These are phyloP conservation scores for Perodicticus potto DNA, from an alignment of 2,797 vertebrate genomes.

Conservation along the genomic window DNA sequence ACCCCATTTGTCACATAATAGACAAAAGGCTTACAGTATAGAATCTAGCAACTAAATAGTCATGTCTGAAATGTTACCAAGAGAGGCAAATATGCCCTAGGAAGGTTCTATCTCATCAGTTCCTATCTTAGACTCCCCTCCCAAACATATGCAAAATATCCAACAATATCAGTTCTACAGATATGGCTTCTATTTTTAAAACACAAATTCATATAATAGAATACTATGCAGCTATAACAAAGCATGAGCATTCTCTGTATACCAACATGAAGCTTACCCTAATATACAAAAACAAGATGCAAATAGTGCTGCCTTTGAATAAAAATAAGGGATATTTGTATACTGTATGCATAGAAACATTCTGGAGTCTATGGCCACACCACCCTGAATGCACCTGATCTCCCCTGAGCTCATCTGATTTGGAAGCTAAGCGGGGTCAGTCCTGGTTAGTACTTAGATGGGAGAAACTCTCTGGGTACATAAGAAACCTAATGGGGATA, in stretches of 20 bases:
- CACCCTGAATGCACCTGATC: neutral
- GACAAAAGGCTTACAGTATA: neutral
- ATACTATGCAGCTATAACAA: neutral
- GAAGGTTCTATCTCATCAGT: neutral
- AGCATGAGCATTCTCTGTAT: neutral
- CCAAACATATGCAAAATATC: neutral
- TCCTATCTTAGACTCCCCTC: neutral
- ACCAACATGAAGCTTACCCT: neutral
- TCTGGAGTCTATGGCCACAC: neutral
- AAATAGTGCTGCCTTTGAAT: slow-evolving; percentile 13
- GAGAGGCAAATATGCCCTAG: neutral
- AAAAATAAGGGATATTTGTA: neutral
- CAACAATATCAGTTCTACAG: neutral
- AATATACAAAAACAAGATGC: neutral
- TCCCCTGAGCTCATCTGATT: neutral
- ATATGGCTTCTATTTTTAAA: slow-evolving; percentile 5
- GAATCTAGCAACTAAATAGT: neutral
- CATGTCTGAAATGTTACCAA: neutral
- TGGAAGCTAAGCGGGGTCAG: neutral
- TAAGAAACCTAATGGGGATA: neutral
- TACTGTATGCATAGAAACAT: neutral
- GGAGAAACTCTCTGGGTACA: neutral
- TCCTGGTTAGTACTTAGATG: neutral
- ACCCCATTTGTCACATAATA: neutral
- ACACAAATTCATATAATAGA: neutral